Evolutionary conservation across 2,888 invertebrate species (phyloP), one percentile per base, ranked within the genome.

Genomic region (Callyntrura sp.): DNA sequence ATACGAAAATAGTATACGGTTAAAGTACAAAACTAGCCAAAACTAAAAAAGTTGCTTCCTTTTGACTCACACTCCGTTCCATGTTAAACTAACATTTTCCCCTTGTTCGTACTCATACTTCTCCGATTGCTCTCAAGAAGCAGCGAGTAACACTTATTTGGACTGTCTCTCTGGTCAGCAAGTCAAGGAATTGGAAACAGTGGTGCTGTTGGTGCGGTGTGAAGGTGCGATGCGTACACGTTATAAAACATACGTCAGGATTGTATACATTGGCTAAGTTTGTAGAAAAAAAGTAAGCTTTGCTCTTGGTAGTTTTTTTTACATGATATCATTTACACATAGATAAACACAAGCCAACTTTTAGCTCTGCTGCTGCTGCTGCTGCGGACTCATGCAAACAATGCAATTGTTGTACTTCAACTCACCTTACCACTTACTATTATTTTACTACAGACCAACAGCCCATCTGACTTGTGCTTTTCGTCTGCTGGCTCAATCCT

Each of bases 161-260:
- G 8, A 8, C 12, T 17, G 48, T 73, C 45, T 73, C 11, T 8
- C 73, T 73, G 17, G 68, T 43, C 35, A 68, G 68, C 68, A 73
- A 48, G 20, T 9, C 0, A 73, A 73, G 45, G 73, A 73, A 73
- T 73, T 48, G 73, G 73, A 73, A 73, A 73, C 45, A n/a, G n/a
- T n/a, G n/a, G n/a, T n/a, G n/a, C n/a, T n/a, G n/a, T n/a, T n/a
- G n/a, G n/a, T n/a, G n/a, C 5, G 73, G 48, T 9, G 20, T 68
- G 23, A 81, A 87, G 86, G 86, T 87, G 86, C 81, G 51, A 87
- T 87, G 81, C 86, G 55, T 68, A 78, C 6, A 45, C 23, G 35
- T 78, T 28, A n/a, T 57, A 35, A 55, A 55, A 28, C 17, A n/a
- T n/a, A n/a, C n/a, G n/a, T n/a, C n/a, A n/a, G n/a, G n/a, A n/a